Conservation (phyloP, 2,888 invertebrate genomes). For the Leptogaster cylindrica region DNA sequence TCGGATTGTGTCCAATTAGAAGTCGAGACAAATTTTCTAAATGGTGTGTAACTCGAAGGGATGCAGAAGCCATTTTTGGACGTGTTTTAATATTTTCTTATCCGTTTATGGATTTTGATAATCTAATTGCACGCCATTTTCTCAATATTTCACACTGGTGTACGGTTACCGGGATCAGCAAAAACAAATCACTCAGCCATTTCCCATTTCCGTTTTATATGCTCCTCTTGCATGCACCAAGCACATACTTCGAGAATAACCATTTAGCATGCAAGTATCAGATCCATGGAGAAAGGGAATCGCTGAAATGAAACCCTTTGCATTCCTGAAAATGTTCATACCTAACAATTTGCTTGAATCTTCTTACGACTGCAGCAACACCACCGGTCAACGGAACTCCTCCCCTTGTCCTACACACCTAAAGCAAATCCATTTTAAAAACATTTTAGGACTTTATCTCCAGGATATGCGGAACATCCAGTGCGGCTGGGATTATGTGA, state of each 20-base stretch:
- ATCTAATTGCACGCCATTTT: constrained; percentile 13
- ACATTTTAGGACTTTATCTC: constrained; percentile 36
- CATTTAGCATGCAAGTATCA: constrained; percentile 14
- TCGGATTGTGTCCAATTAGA: constrained; percentile 44
- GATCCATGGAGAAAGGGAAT: constrained; percentile 5
- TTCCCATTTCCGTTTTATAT: constrained; percentile 26
- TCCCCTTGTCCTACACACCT: neutral
- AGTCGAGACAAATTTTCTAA: constrained; percentile 4
- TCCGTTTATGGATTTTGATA: constrained; percentile 12
- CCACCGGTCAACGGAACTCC: neutral
- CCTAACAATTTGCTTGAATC: constrained; percentile 1
- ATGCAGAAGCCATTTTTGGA: constrained; percentile 4
- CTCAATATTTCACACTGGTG: constrained; percentile 13
- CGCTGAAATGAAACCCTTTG: constrained; percentile 32
- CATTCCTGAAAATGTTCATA: neutral
- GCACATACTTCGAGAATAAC: constrained; percentile 1
- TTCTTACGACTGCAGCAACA: constrained; percentile 20
- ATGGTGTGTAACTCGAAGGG: neutral
- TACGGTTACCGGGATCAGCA: neutral
- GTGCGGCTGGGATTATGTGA: constrained; percentile 18
- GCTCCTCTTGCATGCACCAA: constrained; percentile 1
- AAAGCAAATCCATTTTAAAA: constrained; percentile 32
- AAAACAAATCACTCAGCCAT: constrained; percentile 30
- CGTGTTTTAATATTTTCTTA: neutral
- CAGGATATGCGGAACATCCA: constrained; percentile 11